phyloP scores from a whole-genome alignment of 2,113 vertebrate species.

The Crypturellus undulatus region DNA sequence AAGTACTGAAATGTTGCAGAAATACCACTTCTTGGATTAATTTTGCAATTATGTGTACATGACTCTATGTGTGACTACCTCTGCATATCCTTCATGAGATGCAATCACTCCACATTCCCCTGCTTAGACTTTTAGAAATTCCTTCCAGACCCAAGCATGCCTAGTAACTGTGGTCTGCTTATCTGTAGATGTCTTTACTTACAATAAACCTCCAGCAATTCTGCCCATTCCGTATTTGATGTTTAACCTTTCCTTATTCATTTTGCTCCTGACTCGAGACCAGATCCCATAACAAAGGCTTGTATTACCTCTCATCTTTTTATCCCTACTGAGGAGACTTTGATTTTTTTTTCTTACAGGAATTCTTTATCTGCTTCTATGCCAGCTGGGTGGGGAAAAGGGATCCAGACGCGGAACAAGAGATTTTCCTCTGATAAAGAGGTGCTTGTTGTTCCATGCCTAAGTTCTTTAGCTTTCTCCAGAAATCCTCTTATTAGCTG shows the following conservation, averaged over 20 bases:
- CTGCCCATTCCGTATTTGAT: not conserved
- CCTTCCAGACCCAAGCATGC: not conserved
- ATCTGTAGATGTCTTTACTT: not conserved
- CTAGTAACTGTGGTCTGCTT: not conserved
- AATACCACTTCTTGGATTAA: not conserved
- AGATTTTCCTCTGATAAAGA: not conserved
- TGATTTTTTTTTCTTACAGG: slow-evolving; percentile 16
- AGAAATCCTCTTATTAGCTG: not conserved
- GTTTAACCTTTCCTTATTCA: not conserved
- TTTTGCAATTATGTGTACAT: not conserved
- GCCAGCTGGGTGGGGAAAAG: not conserved
- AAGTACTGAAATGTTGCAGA: not conserved
- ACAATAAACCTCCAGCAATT: too few species aligned
- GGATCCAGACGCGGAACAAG: not conserved
- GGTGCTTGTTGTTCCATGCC: not conserved
- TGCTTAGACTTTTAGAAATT: not conserved
- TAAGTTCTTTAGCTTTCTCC: not conserved
- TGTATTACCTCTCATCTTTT: not conserved
- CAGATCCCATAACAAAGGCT: not conserved
- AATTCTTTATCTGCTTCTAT: not conserved
- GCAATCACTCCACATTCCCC: not conserved
- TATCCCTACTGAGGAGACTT: not conserved
- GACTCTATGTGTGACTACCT: too few species aligned
- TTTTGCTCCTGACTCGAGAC: not conserved
- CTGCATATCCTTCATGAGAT: not conserved